Base-by-base conservation (phyloP, 2,888 invertebrate genomes). In the Vandiemenella viatica region DNA sequence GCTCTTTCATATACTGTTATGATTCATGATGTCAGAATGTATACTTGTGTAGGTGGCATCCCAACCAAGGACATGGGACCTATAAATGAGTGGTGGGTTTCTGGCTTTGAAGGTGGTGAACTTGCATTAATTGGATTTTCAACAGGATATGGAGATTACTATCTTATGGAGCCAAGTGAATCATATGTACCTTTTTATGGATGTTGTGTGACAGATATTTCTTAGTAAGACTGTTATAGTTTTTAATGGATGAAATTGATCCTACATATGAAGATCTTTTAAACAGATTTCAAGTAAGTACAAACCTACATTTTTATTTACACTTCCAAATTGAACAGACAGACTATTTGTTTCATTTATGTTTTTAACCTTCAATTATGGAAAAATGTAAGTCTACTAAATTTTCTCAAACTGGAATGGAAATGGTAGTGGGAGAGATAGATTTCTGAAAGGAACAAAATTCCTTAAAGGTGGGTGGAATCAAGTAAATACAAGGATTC, bases 41-140 rank as follows among this genome's bases (percentile, higher is more conserved):
- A n/a, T n/a, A n/a, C n/a, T n/a, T n/a, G n/a, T n/a, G n/a, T n/a
- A 70, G 68, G 65, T 53, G 86, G 86, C 43, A 73, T 88, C 37
- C 76, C 83, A 3, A 75, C 79, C 0, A 79, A 79, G 63, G 80
- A 83, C 65, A 74, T 86, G 59, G 88, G 88, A 1, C 88, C 88
- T 1, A 83, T 89, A 58, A 80, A 81, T 63, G 83, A 84, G 66
- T 89, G 89, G 89, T 86, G 74, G 68, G 77, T 83, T 38, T 77
- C 83, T 54, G 87, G 87, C 7, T 87, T 81, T 67, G 88, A 88
- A 67, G 86, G 85, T 26, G 87, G 87, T 22, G 76, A 79, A 56
- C 74, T 74, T 57, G 79, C 82, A 49, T 72, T 85, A 45, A 75
- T 88, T 46, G 84, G 83, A 37, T 72, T 88, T 57, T 79, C 79